Conservation (phyloP, 2,797 vertebrate genomes). For the Monodelphis domestica region DNA sequence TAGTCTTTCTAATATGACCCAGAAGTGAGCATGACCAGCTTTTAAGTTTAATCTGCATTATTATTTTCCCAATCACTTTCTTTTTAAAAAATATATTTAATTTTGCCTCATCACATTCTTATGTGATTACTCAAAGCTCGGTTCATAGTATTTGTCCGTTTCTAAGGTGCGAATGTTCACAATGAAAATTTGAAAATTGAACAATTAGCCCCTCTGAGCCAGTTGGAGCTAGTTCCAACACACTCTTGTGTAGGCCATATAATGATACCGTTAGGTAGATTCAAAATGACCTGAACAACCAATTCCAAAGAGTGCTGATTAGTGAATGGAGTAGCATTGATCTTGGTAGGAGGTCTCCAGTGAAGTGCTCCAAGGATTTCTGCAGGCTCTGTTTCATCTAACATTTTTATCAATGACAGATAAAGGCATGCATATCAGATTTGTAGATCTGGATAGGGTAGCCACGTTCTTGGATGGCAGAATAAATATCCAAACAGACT, state of each 20-base stretch:
- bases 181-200: not conserved
- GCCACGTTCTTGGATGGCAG: not conserved
- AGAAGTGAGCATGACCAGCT: not conserved
- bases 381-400: not conserved
- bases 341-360: not conserved
- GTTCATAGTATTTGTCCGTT: not conserved
- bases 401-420: not conserved
- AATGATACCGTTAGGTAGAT: not conserved
- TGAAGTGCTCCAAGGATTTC: not conserved
- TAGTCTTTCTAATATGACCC: not conserved
- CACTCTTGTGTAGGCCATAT: not conserved
- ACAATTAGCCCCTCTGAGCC: not conserved
- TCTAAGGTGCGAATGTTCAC: not conserved
- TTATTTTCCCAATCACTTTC: not conserved
- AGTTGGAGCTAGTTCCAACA: not conserved
- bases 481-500: not conserved
- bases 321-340: not conserved
- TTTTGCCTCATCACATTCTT: not conserved
- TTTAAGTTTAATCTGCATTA: not conserved
- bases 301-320: not conserved
- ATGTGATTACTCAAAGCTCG: not conserved
- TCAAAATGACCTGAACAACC: not conserved
- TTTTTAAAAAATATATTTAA: no score
- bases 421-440: not conserved
- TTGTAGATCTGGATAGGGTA: not conserved